A percentile compares a stretch with the other conserved stretches of the same genome.
Conservation (phyloP, 2,113 vertebrate species). For the Oryzias woworae region DNA sequence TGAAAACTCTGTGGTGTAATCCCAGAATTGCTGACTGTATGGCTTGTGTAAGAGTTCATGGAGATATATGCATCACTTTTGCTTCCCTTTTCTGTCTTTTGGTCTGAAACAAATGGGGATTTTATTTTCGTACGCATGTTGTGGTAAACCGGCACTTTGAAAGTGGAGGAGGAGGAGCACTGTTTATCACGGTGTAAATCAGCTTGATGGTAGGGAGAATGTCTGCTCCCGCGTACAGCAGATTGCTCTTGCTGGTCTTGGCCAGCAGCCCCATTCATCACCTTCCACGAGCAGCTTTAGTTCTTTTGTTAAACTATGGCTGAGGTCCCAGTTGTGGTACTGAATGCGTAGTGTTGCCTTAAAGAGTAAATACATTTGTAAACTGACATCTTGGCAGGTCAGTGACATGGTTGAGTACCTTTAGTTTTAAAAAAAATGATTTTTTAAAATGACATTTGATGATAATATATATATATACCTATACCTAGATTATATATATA, state of each 20-base stretch:
- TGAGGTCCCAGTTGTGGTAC: conserved; percentile 20
- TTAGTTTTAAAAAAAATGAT: background rate
- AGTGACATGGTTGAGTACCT: background rate
- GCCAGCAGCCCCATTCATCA: conserved; percentile 71
- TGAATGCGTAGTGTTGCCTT: conserved; percentile 12
- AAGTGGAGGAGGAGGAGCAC: conserved; percentile 4
- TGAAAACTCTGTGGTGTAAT: background rate
- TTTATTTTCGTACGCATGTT: background rate
- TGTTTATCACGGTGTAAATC: conserved; percentile 53
- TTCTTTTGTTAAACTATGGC: conserved; percentile 31
- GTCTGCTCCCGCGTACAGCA: conserved; percentile 47
- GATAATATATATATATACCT: too few relatives aligned
- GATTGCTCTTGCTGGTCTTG: conserved; percentile 61
- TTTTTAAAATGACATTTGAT: background rate
- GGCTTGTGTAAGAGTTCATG: background rate
- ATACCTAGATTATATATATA: too few relatives aligned
- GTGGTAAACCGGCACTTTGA: background rate
- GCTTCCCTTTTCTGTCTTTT: background rate
- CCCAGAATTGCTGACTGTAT: background rate
- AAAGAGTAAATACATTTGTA: conserved; percentile 19
- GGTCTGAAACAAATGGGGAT: background rate
- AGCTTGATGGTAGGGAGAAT: conserved; percentile 63
- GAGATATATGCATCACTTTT: background rate
- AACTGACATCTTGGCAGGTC: conserved; percentile 1
- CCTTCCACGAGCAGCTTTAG: conserved; percentile 39